Conservation (phyloP, 1,140 invertebrate species). For the Magallana ariakensis region DNA sequence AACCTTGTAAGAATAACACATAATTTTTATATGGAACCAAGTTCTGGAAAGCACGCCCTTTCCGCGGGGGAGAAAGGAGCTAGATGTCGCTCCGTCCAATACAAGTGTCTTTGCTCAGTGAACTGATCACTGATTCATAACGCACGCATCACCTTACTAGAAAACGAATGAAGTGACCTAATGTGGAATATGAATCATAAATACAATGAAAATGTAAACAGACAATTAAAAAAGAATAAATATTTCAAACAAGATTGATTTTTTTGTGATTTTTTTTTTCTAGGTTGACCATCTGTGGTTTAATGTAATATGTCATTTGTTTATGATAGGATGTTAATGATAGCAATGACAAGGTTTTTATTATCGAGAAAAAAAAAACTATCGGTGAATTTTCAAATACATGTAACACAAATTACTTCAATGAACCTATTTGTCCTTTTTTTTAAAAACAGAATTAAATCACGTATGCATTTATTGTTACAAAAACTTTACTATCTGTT, state of each 20-base stretch:
- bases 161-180: slow-evolving; percentile 24
- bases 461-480: too few relatives aligned
- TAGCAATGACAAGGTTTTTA: too few relatives aligned
- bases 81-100: not conserved
- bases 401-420: too few relatives aligned
- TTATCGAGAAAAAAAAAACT: too few relatives aligned
- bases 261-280: too few relatives aligned
- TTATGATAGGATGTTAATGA: too few relatives aligned
- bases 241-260: not conserved
- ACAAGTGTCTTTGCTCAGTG: not conserved
- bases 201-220: slow-evolving; percentile 20
- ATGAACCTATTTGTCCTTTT: too few relatives aligned
- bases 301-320: too few relatives aligned
- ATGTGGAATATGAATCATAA: slow-evolving; percentile 20
- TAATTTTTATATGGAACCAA: slow-evolving; percentile 3
- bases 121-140: slow-evolving; percentile 17
- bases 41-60: not conserved
- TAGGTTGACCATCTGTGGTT: too few relatives aligned
- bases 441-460: too few relatives aligned
- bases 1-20: not conserved
- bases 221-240: slow-evolving; percentile 1
- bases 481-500: too few relatives aligned
- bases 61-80: not conserved
- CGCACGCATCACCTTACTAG: slow-evolving; percentile 9
- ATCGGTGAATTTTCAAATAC: too few relatives aligned